Conservation (phyloP, 2,113 vertebrate genomes). For the Anas platyrhynchos region DNA sequence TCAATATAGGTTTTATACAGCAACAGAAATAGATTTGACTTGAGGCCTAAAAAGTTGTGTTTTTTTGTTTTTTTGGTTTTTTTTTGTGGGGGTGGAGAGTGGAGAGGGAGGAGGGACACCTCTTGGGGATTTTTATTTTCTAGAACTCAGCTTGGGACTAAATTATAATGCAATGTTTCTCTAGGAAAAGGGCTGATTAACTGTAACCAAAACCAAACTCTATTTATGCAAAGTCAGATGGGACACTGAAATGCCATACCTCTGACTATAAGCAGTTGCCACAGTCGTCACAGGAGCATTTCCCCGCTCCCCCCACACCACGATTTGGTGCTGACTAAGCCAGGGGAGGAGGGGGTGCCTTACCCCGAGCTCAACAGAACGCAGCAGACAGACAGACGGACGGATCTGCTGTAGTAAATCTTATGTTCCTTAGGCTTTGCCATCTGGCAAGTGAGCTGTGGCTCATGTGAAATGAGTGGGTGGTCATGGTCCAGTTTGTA, state of each 20-base stretch:
- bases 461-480: conserved; percentile 70
- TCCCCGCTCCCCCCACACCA: neutral
- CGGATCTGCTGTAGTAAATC: conserved; percentile 12
- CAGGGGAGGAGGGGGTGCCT: neutral
- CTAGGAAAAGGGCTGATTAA: conserved; percentile 4
- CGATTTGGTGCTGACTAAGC: neutral
- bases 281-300: neutral
- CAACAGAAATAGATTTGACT: neutral
- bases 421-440: conserved; percentile 33
- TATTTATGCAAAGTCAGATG: neutral
- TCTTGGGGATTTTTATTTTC: neutral
- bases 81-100: fast-evolving
- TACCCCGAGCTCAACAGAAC: neutral
- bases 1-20: neutral
- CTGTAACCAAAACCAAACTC: conserved; percentile 6
- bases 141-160: neutral
- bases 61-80: too few relatives aligned
- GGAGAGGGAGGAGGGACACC: too few relatives aligned
- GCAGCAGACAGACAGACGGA: neutral
- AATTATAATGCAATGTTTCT: neutral
- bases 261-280: neutral
- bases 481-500: conserved; percentile 52
- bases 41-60: neutral
- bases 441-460: conserved; percentile 40
- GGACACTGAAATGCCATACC: neutral